Base-by-base conservation (phyloP, 2,113 vertebrate genomes). In the Sylvietta virens region DNA sequence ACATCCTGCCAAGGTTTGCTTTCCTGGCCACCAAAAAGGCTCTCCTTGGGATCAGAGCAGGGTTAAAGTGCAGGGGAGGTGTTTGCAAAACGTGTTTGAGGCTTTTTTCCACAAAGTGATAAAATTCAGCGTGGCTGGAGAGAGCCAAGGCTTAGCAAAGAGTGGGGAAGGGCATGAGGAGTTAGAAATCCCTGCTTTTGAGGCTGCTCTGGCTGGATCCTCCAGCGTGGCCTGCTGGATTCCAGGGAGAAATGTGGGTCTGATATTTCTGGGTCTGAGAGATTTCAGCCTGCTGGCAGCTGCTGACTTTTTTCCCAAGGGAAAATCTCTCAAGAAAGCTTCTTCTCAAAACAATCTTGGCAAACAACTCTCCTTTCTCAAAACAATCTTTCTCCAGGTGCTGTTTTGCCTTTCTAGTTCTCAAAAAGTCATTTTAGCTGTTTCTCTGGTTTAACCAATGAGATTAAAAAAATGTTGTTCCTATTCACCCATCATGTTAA, bases 1-100 rank as follows among this genome's bases (percentile, higher is more conserved):
- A 1, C 56, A 16, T 30, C 20, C 0, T 1, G 28, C 42, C 66
- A 10, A 0, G 4, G 10, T 11, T 78, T n/a, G 15, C 45, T 20
- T 13, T 26, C 26, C 47, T 69, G 71, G 80, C n/a, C 30, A 23
- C 40, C 3, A 1, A 1, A 4, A 45, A 18, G 57, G 2, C 44
- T n/a, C 48, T 54, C 17, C 39, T 35, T 35, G 82, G 48, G 28
- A 3, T 30, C 40, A 31, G 13, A 33, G 33, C 5, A 15, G 60
- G 73, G 37, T 17, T 33, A 1, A 14, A 18, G 45, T 3, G 26
- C 35, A 20, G 26, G 40, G 10, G 17, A 45, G 20, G 54, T n/a
- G 50, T 21, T 74, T 85, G 57, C 26, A 14, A 8, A 33, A 35
- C 0, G 1, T 10, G 7, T 30, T 21, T 50, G 31, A 4, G 21